phyloP scores from a whole-genome alignment of 2,797 vertebrate genomes.

The Sebastes itinus region DNA sequence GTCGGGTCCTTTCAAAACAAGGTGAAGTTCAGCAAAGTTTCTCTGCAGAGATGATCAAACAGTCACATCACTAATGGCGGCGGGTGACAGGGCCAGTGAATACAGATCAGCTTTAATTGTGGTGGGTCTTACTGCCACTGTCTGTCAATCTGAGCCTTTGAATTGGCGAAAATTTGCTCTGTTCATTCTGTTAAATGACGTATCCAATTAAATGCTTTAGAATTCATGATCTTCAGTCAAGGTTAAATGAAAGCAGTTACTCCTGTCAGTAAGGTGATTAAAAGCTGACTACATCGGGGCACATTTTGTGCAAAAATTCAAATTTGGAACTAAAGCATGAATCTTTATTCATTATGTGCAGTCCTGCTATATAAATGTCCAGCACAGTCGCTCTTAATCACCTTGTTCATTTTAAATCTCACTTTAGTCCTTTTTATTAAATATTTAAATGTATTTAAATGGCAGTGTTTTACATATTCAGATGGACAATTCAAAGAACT shows the following conservation, averaged over 20 bases:
- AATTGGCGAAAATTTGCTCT: conserved; percentile 99
- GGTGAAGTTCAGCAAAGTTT: conserved; percentile 92
- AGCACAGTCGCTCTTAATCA: conserved; percentile 96
- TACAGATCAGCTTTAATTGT: conserved; percentile 99
- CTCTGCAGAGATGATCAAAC: conserved; percentile 91
- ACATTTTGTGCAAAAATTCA: conserved; percentile 99
- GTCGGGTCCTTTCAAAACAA: conserved; percentile 92
- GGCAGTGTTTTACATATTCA: conserved; percentile 85
- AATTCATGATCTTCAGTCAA: conserved; percentile 99
- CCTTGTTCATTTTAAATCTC: conserved; percentile 96
- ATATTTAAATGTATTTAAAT: conserved; percentile 75
- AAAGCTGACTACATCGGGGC: conserved; percentile 98
- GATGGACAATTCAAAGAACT: conserved; percentile 58
- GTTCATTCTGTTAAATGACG: conserved; percentile 99
- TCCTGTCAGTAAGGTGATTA: conserved; percentile 99
- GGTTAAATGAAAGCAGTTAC: conserved; percentile 99
- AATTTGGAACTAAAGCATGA: conserved; percentile 98
- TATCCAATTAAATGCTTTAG: conserved; percentile 99
- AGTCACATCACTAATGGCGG: conserved; percentile 94
- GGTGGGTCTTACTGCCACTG: conserved; percentile 98
- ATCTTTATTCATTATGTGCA: conserved; percentile 99
- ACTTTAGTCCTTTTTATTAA: conserved; percentile 88
- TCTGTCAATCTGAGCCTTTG: conserved; percentile 99
- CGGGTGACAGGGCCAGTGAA: conserved; percentile 95
- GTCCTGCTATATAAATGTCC: conserved; percentile 97